phyloP scores from a whole-genome alignment of 23 tunicate species.

The Corella eumyota region DNA sequence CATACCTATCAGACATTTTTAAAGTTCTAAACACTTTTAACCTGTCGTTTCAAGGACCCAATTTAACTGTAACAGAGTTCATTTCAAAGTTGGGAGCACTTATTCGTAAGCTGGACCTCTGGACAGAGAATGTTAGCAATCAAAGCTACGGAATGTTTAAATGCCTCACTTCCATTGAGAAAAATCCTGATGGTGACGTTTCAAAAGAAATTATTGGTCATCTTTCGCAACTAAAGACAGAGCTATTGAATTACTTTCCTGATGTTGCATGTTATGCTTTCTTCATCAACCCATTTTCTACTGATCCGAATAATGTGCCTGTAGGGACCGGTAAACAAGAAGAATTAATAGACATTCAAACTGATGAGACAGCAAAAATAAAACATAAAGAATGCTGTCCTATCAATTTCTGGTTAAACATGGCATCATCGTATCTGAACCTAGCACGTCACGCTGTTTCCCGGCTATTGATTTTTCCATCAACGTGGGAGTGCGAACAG shows the following conservation, averaged over 20 bases:
- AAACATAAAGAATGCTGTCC: slow-evolving; percentile 49
- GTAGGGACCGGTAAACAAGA: slow-evolving; percentile 52
- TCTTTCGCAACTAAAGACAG: slow-evolving; percentile 32
- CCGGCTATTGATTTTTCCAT: slow-evolving; percentile 43
- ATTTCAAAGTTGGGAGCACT: slow-evolving; percentile 5
- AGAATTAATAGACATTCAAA: slow-evolving; percentile 41
- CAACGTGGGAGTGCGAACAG: slow-evolving; percentile 56
- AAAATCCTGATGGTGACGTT: slow-evolving; percentile 31
- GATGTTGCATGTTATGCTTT: slow-evolving; percentile 38
- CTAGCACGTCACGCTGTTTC: slow-evolving; percentile 48
- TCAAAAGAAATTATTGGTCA: slow-evolving; percentile 31
- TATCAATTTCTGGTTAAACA: slow-evolving; percentile 58
- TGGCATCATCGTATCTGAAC: slow-evolving; percentile 26
- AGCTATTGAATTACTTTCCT: slow-evolving; percentile 42
- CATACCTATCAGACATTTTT: too few relatives aligned
- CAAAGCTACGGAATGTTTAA: slow-evolving; percentile 16
- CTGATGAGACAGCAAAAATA: slow-evolving; percentile 50
- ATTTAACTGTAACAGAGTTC: too few relatives aligned
- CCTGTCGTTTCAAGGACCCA: too few relatives aligned
- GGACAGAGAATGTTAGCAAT: slow-evolving; percentile 8
- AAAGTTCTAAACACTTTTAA: too few relatives aligned
- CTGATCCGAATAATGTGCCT: slow-evolving; percentile 39
- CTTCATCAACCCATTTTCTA: slow-evolving; percentile 25
- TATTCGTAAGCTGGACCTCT: slow-evolving; percentile 18
- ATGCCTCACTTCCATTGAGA: slow-evolving; percentile 22